phyloP scores from a whole-genome alignment of 2,797 vertebrate genomes.

The Simalia tracyae region DNA sequence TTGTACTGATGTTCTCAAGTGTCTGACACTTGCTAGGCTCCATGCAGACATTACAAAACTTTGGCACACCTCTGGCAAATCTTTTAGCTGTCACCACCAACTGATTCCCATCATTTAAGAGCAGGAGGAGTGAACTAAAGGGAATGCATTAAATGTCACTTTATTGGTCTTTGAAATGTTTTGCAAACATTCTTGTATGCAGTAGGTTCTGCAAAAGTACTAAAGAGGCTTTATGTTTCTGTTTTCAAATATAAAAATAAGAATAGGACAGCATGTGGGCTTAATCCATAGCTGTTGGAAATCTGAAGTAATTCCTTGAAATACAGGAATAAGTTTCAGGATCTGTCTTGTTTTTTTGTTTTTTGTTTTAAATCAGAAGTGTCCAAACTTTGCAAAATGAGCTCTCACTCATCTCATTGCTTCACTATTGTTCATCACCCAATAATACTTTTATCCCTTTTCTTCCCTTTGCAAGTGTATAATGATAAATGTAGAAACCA shows the following conservation, averaged over 20 bases:
- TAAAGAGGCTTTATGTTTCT: neutral
- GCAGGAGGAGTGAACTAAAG: neutral
- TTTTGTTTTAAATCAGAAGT: neutral
- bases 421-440: too few relatives aligned
- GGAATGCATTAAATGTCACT: constrained; percentile 3
- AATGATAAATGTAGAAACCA: neutral
- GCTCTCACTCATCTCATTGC: neutral
- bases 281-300: constrained; percentile 12
- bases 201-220: neutral
- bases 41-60: neutral
- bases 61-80: constrained; percentile 22
- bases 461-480: neutral
- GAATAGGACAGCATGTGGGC: constrained; percentile 1
- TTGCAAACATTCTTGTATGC: neutral
- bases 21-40: neutral
- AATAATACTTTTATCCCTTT: neutral
- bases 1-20: constrained; percentile 12
- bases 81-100: constrained; percentile 1
- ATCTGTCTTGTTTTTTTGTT: neutral
- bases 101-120: neutral
- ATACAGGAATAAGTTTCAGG: neutral
- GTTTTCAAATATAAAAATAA: constrained; percentile 15
- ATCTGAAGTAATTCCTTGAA: neutral
- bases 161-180: constrained; percentile 11
- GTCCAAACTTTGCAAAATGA: neutral